These are phyloP conservation scores for Echinops telfairi DNA, from an alignment of 2,113 vertebrate genomes.

Conservation along the genomic window DNA sequence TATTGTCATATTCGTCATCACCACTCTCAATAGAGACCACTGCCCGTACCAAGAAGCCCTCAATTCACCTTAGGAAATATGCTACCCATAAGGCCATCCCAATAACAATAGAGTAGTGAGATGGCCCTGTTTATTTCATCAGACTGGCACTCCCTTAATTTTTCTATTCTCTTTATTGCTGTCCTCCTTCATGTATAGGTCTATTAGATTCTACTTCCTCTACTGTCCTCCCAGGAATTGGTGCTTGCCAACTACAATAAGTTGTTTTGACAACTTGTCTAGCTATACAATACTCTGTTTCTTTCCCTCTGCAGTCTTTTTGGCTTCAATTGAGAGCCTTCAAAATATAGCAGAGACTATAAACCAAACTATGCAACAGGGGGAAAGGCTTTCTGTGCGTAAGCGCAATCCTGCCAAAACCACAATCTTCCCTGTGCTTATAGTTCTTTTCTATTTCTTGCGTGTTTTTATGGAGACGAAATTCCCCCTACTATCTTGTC, in stretches of 20 bases:
- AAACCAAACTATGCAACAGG: constrained; percentile 82
- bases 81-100: constrained; percentile 37
- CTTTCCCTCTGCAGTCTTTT: constrained; percentile 79
- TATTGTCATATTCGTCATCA: constrained; percentile 78
- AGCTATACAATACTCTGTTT: constrained; percentile 83
- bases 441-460: constrained; percentile 49
- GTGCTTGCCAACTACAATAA: constrained; percentile 80
- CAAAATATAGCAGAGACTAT: constrained; percentile 83
- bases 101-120: constrained; percentile 72
- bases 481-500: constrained; percentile 86
- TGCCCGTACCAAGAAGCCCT: constrained; percentile 68
- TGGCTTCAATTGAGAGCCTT: constrained; percentile 84
- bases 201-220: constrained; percentile 80
- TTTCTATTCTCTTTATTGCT: constrained; percentile 80
- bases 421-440: constrained; percentile 69
- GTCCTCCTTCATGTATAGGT: constrained; percentile 77
- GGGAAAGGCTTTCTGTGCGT: constrained; percentile 83
- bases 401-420: constrained; percentile 81
- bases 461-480: constrained; percentile 83
- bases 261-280: constrained; percentile 83
- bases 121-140: constrained; percentile 65
- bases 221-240: constrained; percentile 71
- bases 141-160: constrained; percentile 79
- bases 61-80: constrained; percentile 71
- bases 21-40: constrained; percentile 62